Percentiles rank a stretch among this genome's conserved stretches.
Evolutionary conservation across 2,113 vertebrate species (phyloP).

Genomic region (Pseudorectes ferrugineus): DNA sequence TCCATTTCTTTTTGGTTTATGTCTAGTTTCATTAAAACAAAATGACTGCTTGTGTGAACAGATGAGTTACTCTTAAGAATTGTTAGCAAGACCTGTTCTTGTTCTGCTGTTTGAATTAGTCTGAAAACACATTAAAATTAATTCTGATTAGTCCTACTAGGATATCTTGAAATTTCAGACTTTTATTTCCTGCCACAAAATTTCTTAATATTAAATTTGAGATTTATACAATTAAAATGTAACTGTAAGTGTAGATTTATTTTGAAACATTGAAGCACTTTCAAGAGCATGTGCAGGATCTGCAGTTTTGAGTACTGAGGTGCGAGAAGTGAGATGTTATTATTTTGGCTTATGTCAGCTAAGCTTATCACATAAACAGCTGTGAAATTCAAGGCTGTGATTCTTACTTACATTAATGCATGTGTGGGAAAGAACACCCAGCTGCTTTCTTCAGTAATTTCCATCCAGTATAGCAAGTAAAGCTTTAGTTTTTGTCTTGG

Average conservation of each 20-base stretch:
- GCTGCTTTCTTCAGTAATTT: not conserved
- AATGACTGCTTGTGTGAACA: not conserved
- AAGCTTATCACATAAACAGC: not conserved
- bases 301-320: not conserved
- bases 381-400: not conserved
- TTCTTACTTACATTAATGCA: not conserved
- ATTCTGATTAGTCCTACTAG: not conserved
- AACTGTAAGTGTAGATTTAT: not conserved
- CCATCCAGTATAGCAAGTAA: not conserved
- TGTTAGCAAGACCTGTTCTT: not conserved
- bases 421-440: not conserved
- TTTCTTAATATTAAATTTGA: not conserved
- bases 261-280: not conserved
- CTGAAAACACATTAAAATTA: not conserved
- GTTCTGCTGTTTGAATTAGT: not conserved
- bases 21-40: not conserved
- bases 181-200: not conserved
- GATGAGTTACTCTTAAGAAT: not conserved
- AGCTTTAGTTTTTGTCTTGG: not conserved
- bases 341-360: not conserved
- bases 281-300: not conserved
- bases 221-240: not conserved
- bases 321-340: not conserved
- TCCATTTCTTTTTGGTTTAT: not conserved
- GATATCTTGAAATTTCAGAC: not conserved